These are phyloP conservation scores for Folsomia manolachei DNA, from an alignment of 2,888 invertebrate genomes.

Conservation along the genomic window DNA sequence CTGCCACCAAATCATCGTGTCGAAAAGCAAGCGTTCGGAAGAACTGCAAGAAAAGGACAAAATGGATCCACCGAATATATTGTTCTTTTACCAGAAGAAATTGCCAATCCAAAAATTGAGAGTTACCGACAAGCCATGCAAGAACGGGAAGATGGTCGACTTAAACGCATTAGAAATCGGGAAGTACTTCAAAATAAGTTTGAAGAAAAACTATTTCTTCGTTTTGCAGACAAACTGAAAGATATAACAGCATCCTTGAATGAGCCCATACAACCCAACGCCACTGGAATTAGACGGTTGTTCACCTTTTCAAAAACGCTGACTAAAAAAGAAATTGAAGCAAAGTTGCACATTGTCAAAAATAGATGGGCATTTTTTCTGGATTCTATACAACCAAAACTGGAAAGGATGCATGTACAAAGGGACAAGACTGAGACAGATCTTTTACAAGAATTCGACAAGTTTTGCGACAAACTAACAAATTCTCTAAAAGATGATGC, in stretches of 20 bases:
- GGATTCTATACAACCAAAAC: background rate
- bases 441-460: background rate
- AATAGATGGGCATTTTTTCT: background rate
- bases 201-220: slow-evolving; percentile 1
- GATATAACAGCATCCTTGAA: background rate
- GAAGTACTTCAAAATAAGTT: background rate
- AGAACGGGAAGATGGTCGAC: background rate
- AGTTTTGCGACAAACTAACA: background rate
- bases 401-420: background rate
- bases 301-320: background rate
- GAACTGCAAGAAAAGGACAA: slow-evolving; percentile 3
- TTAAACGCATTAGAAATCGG: background rate
- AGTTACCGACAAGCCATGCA: background rate
- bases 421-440: background rate
- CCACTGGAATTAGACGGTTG: background rate
- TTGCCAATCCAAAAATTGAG: background rate
- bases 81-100: background rate
- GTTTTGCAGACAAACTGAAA: background rate
- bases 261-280: background rate
- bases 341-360: background rate
- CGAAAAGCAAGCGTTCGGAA: slow-evolving; percentile 11
- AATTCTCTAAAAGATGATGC: background rate
- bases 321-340: background rate
- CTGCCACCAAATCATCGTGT: slow-evolving; percentile 6
- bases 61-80: background rate